Percentiles rank a stretch among this genome's conserved stretches.
phyloP scores from a whole-genome alignment of 2,888 invertebrate species.

The Xestobium rufovillosum region DNA sequence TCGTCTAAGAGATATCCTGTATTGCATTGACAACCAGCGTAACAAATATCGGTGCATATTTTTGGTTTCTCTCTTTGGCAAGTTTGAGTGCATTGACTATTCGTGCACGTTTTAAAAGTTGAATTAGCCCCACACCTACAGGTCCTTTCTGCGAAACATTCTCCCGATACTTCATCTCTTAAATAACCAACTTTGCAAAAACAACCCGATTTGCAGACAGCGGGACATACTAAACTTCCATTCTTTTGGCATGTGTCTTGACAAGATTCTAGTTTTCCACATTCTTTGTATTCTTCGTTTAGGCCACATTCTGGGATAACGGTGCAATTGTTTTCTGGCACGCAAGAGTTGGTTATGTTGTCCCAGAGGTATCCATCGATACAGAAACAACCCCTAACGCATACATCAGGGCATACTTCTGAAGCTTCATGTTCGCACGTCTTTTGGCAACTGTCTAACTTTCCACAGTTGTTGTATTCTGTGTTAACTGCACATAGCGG shows the following conservation, averaged over 20 bases:
- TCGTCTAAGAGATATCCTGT: not conserved
- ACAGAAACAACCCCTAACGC: constrained; percentile 14
- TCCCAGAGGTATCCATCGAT: constrained; percentile 13
- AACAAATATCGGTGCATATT: constrained; percentile 1
- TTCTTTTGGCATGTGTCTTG: too few relatives aligned
- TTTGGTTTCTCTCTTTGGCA: constrained; percentile 1
- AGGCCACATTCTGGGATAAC: not conserved
- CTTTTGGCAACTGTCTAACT: too few relatives aligned
- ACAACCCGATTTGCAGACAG: constrained; percentile 10
- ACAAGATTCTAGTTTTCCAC: too few relatives aligned
- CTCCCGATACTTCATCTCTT: constrained; percentile 1
- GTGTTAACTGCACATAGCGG: too few relatives aligned
- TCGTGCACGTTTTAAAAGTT: constrained; percentile 2
- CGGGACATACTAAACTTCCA: constrained; percentile 7
- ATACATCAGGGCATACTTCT: constrained; percentile 8
- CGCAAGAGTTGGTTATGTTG: constrained; percentile 8
- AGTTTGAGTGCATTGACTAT: constrained; percentile 1
- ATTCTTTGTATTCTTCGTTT: constrained; percentile 8
- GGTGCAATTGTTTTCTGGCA: constrained; percentile 9
- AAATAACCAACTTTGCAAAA: constrained; percentile 9
- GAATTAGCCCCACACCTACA: too few relatives aligned
- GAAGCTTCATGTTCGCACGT: constrained; percentile 11
- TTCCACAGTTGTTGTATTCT: too few relatives aligned
- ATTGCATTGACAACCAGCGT: constrained; percentile 4
- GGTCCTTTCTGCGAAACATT: constrained; percentile 4